Base-by-base conservation (phyloP, 2,888 invertebrate genomes). In the Cantharis nigra region DNA sequence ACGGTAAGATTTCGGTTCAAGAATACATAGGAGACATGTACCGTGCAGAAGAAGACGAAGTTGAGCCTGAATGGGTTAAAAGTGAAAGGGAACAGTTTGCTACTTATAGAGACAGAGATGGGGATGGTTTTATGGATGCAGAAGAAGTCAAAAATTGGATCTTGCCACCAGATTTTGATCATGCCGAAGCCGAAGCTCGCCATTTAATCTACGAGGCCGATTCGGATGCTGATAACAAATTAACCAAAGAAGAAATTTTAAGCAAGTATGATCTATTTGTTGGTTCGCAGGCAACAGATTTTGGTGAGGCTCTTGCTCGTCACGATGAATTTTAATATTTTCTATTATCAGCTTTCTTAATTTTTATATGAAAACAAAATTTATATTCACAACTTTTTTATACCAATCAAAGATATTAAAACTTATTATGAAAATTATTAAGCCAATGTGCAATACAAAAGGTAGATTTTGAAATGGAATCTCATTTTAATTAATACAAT, bases 21-120 rank as follows among this genome's bases (percentile, higher is more conserved):
- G 99, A 99, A 89, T 99, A 98, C 89, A 98, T 99, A 81, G 97
- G 98, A 0, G 98, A 98, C 87, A 95, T 99, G 96, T 98, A 97
- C 90, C 92, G 93, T 80, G 91, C 93, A 0, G 91, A 92, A 2
- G 93, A 93, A 0, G 92, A 90, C 3, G 91, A 91, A 71, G 94
- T 94, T 74, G 96, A 97, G 84, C 99, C 99, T 0, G 97, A 98
- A 85, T 99, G 99, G 98, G 97, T 99, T 70, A 93, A 93, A 85
- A 96, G 94, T 86, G 99, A 99, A 88, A 91, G 97, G 26, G 97
- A 98, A 83, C 96, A 98, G 87, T 99, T 99, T 89, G 89, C 91
- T 20, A 92, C 92, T 63, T 96, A 94, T 89, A 91, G 97, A 84
- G 95, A 97, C 88, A 92, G 93, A 74, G 94, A 98, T 89, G 95